Evolutionary conservation across 2,797 vertebrate genomes (phyloP).

Genomic region (Sebastes kiyomatsui): DNA sequence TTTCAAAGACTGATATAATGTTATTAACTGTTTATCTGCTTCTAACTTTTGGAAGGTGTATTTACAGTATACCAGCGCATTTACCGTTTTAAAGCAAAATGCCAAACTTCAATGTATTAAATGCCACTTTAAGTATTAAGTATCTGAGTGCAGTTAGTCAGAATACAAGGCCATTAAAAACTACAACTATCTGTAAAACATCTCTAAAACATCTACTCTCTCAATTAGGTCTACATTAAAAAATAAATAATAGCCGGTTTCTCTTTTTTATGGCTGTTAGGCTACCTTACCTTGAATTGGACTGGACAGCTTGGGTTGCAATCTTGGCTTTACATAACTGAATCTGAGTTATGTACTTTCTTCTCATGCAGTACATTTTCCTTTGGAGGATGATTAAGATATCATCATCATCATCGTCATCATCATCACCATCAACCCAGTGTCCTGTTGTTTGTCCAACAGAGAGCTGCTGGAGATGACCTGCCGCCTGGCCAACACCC

Average conservation of each 20-base stretch:
- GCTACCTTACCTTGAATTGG: neutral
- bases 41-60: neutral
- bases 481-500: slow-evolving; percentile 89
- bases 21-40: neutral
- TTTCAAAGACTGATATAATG: neutral
- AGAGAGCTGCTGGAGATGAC: slow-evolving; percentile 92
- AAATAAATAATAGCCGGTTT: neutral
- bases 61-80: neutral
- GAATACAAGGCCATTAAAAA: neutral
- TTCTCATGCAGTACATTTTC: neutral
- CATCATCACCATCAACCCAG: neutral
- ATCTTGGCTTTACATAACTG: neutral
- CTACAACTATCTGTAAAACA: neutral
- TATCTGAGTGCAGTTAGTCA: neutral
- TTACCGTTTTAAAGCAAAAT: neutral
- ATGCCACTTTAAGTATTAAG: neutral
- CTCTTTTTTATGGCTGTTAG: neutral
- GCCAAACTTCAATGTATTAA: neutral
- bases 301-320: neutral
- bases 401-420: neutral
- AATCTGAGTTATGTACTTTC: neutral
- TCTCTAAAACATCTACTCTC: neutral
- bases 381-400: neutral
- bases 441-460: neutral
- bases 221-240: neutral